Conservation (phyloP, 2,797 vertebrate genomes). For the Cyprinella venusta region DNA sequence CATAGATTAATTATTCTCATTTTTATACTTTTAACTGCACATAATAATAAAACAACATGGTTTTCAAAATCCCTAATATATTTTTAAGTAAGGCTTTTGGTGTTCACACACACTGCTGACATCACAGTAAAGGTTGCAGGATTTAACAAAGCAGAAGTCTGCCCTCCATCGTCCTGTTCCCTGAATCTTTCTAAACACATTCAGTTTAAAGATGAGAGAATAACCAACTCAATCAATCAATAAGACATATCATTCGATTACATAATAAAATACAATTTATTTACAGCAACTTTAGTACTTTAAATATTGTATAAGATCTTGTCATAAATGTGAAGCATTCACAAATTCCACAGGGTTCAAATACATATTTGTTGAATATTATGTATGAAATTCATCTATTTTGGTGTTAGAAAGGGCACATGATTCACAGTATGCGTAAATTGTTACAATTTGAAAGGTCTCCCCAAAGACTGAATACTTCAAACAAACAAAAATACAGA, state of each 20-base stretch:
- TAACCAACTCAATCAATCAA: background rate
- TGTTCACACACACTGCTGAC: slow-evolving; percentile 4
- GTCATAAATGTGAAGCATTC: background rate
- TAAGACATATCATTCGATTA: background rate
- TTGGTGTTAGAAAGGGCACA: background rate
- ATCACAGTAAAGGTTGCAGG: slow-evolving; percentile 20
- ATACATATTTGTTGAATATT: background rate
- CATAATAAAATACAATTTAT: background rate
- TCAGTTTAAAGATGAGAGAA: background rate
- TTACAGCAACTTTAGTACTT: background rate
- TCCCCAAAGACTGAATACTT: background rate
- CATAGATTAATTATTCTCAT: background rate
- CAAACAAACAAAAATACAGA: background rate
- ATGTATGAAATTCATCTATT: slow-evolving; percentile 12
- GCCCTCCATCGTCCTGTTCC: slow-evolving; percentile 30
- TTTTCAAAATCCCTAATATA: background rate
- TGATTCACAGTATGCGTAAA: background rate
- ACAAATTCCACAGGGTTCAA: background rate
- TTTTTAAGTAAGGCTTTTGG: background rate
- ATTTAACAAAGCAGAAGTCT: slow-evolving; percentile 18
- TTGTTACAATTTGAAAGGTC: background rate
- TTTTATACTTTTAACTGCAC: background rate
- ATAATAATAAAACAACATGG: background rate
- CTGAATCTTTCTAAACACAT: slow-evolving; percentile 9
- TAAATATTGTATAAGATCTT: background rate